phyloP scores from a whole-genome alignment of 1,140 invertebrate genomes.

The Procambarus clarkii region DNA sequence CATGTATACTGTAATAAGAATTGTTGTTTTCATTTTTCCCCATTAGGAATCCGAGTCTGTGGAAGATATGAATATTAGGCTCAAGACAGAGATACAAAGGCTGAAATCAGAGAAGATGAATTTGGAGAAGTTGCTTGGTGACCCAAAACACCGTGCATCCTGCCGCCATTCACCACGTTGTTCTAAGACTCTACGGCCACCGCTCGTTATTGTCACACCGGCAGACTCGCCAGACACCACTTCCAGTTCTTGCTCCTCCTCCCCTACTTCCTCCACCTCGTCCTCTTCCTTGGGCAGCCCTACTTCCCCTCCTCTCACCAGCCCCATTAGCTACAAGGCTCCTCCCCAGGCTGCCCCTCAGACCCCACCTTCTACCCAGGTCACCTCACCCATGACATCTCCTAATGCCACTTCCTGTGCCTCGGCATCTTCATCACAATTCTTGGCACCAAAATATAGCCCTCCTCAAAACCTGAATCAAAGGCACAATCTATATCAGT shows the following conservation, averaged over 20 bases:
- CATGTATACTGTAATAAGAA: too few species aligned
- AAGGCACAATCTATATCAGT: slow-evolving; percentile 58
- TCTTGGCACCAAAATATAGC: slow-evolving; percentile 60
- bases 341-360: slow-evolving; percentile 5
- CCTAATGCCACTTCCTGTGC: slow-evolving; percentile 35
- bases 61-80: slow-evolving; percentile 89
- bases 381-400: slow-evolving; percentile 3
- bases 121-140: slow-evolving; percentile 64
- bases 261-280: slow-evolving; percentile 48
- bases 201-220: slow-evolving; percentile 63
- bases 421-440: slow-evolving; percentile 59
- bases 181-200: slow-evolving; percentile 42
- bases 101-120: slow-evolving; percentile 75
- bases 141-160: slow-evolving; percentile 59
- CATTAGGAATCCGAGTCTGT: slow-evolving; percentile 87
- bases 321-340: slow-evolving; percentile 30
- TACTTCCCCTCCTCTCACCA: slow-evolving; percentile 27
- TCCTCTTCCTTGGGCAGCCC: slow-evolving; percentile 42
- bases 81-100: slow-evolving; percentile 88
- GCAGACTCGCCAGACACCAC: slow-evolving; percentile 61
- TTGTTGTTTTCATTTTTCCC: neutral
- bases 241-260: slow-evolving; percentile 42
- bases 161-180: slow-evolving; percentile 59
- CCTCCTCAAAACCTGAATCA: slow-evolving; percentile 32
- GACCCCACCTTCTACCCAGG: neutral